Conservation (phyloP, 2,113 vertebrate genomes). For the Pelecanus crispus region DNA sequence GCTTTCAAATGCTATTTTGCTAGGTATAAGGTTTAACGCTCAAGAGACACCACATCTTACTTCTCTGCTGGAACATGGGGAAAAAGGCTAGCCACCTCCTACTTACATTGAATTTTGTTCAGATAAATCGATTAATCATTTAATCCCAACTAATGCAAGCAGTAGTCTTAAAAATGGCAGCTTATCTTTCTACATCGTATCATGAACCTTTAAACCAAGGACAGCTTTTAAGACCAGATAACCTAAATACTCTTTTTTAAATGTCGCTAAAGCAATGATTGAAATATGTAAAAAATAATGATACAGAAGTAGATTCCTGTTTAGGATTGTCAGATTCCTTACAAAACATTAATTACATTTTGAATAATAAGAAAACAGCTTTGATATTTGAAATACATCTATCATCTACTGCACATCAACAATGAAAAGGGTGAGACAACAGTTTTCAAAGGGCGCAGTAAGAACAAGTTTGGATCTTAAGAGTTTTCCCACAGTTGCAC, state of each 20-base stretch:
- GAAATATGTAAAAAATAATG: neutral
- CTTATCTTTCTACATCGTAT: neutral
- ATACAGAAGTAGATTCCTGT: neutral
- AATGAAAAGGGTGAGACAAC: neutral
- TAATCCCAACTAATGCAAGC: constrained; percentile 5
- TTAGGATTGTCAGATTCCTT: neutral
- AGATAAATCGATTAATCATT: neutral
- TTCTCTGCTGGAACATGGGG: neutral
- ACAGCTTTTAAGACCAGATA: neutral
- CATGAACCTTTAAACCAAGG: neutral
- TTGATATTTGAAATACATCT: neutral
- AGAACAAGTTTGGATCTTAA: neutral
- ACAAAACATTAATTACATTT: neutral
- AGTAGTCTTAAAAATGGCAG: neutral
- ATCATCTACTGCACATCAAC: neutral
- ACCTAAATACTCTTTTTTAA: neutral
- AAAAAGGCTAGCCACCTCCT: neutral
- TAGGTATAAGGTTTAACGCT: neutral
- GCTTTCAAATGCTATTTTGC: neutral
- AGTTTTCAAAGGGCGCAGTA: neutral
- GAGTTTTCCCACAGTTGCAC: neutral
- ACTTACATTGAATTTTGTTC: neutral
- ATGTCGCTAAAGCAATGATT: neutral
- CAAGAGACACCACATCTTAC: neutral
- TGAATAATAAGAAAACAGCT: neutral